Base-by-base conservation (phyloP, 2,888 invertebrate species). In the Azorinus chamasolen region DNA sequence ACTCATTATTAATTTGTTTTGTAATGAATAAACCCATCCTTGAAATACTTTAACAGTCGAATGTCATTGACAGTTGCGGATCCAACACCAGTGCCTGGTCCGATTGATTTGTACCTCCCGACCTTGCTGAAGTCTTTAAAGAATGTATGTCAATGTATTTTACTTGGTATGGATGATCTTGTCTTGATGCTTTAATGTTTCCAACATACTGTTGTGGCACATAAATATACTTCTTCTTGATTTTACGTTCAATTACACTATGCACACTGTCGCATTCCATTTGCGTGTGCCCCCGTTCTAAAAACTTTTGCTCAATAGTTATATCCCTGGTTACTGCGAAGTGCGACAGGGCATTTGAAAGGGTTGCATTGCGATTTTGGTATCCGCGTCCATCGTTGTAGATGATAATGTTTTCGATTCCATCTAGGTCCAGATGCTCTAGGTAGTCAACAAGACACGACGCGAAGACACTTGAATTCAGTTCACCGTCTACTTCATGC, bases 201-300 rank as follows among this genome's bases (percentile, higher is more conserved):
- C n/a, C n/a, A n/a, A n/a, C n/a, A n/a, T 71, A 73, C 16, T 68
- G 53, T n/a, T 46, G 51, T 18, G 73, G 68, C 18, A 53, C 39
- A 39, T 73, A 73, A 2, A 73, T 69, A 25, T 68, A 64, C 32
- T 50, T 78, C 22, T 73, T 64, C 18, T 45, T 53, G 18, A 75
- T 32, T 27, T 62, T 70, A 6, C 63, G 39, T 64, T 79, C 82
- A 54, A 76, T 71, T 4, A 39, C 37, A 69, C 77, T 78, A 39
- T 83, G 83, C 6, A 81, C 80, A 27, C 68, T 68, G 64, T 82
- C 75, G 48, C 58, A 58, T 48, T 81, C 75, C 80, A 83, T 83
- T 32, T 81, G 71, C 4, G 77, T 81, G 51, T 83, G 83, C 8
- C 82, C 79, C 25, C 54, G 55, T 65, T 69, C 74, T 24, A 83